These are phyloP conservation scores for Archegozetes longisetosus DNA, from an alignment of 1,140 invertebrate species.

Conservation along the genomic window DNA sequence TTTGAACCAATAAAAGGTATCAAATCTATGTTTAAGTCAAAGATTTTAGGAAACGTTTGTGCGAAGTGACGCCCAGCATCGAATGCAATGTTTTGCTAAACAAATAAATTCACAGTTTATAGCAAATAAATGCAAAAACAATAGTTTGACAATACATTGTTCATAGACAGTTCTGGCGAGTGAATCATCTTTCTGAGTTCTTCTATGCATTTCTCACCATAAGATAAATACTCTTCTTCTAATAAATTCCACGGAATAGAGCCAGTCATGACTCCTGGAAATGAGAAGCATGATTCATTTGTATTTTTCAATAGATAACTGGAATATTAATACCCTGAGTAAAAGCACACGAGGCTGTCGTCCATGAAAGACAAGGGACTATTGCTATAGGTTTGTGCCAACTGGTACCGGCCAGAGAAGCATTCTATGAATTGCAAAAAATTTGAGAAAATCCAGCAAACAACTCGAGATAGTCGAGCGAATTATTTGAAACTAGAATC, in stretches of 20 bases:
- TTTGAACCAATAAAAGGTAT: not conserved
- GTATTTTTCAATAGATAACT: too few relatives aligned
- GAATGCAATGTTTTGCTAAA: slow-evolving; percentile 20
- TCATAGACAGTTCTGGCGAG: slow-evolving; percentile 26
- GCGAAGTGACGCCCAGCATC: slow-evolving; percentile 62
- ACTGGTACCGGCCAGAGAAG: slow-evolving; percentile 80
- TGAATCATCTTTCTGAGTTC: slow-evolving; percentile 59
- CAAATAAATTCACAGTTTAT: not conserved
- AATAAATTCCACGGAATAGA: slow-evolving; percentile 86
- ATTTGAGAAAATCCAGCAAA: too few relatives aligned
- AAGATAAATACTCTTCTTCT: slow-evolving; percentile 56
- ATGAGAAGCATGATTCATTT: slow-evolving; percentile 16
- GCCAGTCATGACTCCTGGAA: slow-evolving; percentile 77
- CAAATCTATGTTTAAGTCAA: not conserved
- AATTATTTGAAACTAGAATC: slow-evolving; percentile 11
- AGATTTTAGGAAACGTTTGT: slow-evolving; percentile 31
- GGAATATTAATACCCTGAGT: slow-evolving; percentile 49
- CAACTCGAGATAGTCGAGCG: not conserved
- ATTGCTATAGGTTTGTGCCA: slow-evolving; percentile 82
- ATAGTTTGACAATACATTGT: not conserved
- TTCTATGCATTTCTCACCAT: slow-evolving; percentile 58
- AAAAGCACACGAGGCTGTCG: slow-evolving; percentile 86
- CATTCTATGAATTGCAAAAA: slow-evolving; percentile 90
- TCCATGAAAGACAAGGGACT: slow-evolving; percentile 91
- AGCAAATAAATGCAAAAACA: not conserved